Conservation (phyloP, 2,113 vertebrate genomes). For the Hippocampus mohnikei region DNA sequence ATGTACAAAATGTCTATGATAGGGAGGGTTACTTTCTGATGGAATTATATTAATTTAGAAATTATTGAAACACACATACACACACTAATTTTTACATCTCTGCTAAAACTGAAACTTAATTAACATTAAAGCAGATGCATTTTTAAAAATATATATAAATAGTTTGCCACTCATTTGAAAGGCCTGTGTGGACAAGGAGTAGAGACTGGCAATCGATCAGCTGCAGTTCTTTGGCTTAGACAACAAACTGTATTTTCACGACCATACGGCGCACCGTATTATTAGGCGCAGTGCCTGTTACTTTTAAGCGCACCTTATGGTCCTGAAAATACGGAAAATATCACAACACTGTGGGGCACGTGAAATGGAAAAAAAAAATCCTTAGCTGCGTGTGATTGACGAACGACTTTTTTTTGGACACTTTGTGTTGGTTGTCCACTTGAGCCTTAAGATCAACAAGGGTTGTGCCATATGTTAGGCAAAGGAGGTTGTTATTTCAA, state of each 20-base stretch:
- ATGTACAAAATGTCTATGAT: conserved; percentile 21
- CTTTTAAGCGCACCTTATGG: too few relatives aligned
- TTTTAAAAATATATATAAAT: not conserved
- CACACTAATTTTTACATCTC: too few relatives aligned
- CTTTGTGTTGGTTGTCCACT: conserved; percentile 9
- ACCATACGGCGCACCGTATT: too few relatives aligned
- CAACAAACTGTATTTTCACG: not conserved
- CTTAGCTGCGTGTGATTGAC: conserved; percentile 14
- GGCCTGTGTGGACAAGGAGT: conserved; percentile 4
- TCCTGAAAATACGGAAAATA: not conserved
- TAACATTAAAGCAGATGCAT: not conserved
- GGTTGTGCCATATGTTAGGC: conserved; percentile 49
- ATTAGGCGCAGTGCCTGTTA: too few relatives aligned
- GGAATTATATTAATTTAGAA: conserved; percentile 16
- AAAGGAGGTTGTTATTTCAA: conserved; percentile 37
- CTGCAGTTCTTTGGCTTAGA: conserved; percentile 14
- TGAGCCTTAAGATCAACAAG: conserved; percentile 35
- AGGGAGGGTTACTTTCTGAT: conserved; percentile 34
- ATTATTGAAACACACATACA: not conserved
- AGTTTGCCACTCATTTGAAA: not conserved
- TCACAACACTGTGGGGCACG: conserved; percentile 13
- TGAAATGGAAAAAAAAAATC: conserved; percentile 25
- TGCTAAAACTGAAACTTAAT: not conserved
- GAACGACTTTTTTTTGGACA: not conserved
- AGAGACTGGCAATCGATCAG: not conserved